Evolutionary conservation across 2,888 invertebrate genomes (phyloP).

Genomic region (Hypsopygia costalis): DNA sequence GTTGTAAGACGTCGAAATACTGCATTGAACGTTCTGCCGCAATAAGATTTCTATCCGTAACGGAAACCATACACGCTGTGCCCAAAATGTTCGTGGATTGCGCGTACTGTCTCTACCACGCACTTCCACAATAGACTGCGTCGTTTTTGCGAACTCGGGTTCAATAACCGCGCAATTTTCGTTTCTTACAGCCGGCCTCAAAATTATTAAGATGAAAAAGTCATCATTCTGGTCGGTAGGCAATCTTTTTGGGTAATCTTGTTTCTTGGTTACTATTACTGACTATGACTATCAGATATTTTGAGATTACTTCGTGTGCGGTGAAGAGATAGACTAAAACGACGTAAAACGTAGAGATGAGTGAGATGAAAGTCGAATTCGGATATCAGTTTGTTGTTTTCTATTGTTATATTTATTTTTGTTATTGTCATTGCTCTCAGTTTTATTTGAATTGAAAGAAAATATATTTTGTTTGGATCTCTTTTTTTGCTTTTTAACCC

Average conservation of each 20-base stretch:
- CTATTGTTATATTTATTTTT: too few species aligned
- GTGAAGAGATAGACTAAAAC: neutral
- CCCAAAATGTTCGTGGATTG: constrained; percentile 21
- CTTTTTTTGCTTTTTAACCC: too few species aligned
- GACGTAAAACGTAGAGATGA: too few species aligned
- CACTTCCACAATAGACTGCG: constrained; percentile 56
- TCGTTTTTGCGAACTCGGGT: constrained; percentile 51
- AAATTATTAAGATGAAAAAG: constrained; percentile 35
- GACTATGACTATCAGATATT: neutral
- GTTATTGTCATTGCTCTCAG: too few species aligned
- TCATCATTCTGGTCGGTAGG: constrained; percentile 19
- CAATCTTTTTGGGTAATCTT: constrained; percentile 29
- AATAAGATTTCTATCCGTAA: too few species aligned
- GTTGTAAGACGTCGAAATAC: too few species aligned
- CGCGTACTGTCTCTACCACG: constrained; percentile 31
- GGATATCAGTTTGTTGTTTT: too few species aligned
- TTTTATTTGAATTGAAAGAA: too few species aligned
- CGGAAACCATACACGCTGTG: too few species aligned
- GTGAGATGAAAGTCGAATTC: too few species aligned
- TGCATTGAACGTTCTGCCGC: too few species aligned
- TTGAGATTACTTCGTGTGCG: neutral
- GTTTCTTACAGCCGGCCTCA: constrained; percentile 54
- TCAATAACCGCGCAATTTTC: constrained; percentile 60
- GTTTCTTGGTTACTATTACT: constrained; percentile 8
- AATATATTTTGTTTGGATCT: too few species aligned